These are phyloP conservation scores for Odontophorus gujanensis DNA, from an alignment of 2,113 vertebrate genomes.

Conservation along the genomic window DNA sequence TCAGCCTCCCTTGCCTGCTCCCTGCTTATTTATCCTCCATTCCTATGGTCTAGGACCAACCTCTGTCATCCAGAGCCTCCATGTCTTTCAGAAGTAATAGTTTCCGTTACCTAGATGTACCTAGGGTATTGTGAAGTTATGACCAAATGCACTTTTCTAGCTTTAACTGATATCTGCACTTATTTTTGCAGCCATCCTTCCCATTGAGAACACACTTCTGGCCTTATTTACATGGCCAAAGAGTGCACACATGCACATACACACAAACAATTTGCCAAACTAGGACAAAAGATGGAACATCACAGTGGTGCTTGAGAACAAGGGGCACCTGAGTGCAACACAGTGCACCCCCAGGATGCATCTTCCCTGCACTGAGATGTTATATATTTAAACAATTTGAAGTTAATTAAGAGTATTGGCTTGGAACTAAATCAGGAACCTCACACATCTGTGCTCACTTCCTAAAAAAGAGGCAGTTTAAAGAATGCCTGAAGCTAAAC, in stretches of 20 bases:
- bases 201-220: neutral
- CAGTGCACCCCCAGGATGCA: neutral
- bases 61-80: neutral
- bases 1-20: neutral
- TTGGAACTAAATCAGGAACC: conserved; percentile 80
- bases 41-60: neutral
- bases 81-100: neutral
- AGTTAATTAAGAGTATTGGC: conserved; percentile 84
- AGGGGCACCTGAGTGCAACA: neutral
- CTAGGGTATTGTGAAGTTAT: neutral
- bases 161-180: neutral
- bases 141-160: neutral
- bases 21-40: neutral
- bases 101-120: neutral
- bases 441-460: conserved; percentile 77
- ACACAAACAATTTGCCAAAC: neutral
- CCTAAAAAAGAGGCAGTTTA: conserved; percentile 66
- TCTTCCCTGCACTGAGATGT: conserved; percentile 16
- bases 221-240: neutral
- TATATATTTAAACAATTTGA: conserved; percentile 79
- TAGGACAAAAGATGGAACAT: accelerated
- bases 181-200: neutral
- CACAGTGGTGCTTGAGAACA: neutral
- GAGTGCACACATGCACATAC: neutral
- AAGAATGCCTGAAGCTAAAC: conserved; percentile 73